Base-by-base conservation (phyloP, 2,797 vertebrate species). In the Sorex maritimensis region DNA sequence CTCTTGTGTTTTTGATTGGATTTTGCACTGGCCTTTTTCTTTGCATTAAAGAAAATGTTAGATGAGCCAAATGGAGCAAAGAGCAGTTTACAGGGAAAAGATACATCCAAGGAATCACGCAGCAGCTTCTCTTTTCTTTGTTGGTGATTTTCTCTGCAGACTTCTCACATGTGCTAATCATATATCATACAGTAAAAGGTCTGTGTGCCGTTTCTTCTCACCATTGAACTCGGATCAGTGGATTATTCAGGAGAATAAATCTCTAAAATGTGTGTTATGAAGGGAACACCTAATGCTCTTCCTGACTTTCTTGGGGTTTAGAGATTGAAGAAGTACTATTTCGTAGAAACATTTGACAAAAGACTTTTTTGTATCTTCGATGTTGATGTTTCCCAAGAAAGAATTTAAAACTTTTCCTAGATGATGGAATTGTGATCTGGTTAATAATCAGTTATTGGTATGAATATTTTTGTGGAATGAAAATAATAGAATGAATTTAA, bases 231-330 rank as follows among this genome's bases (percentile, higher is more conserved):
- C 73, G 46, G 17, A 44, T 80, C 34, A 69, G 7, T 69, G 4
- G 15, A 24, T 52, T 86, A 86, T 13, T 19, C 65, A 61, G 41
- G 73, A 71, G 84, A 77, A 61, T 83, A 38, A 44, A 82, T 90
- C 5, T 55, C 12, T 75, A 83, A 82, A 41, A 28, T 8, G 0
- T 21, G 2, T 88, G 24, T 81, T 88, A 30, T 4, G 28, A 81
- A 69, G 90, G 73, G 23, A 82, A 67, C 3, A 38, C n/a, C 5
- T 67, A 30, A 44, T 44, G 19, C 13, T 79, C 2, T 30, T 4
- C 6, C 30, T 58, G 21, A 9, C 44, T 88, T 94, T 71, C 23
- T 87, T 83, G 10, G 28, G 10, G n/a, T 67, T 67, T 14, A 77
- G 21, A 72, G 13, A 74, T 23, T 38, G 38, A 12, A 67, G 21